A percentile compares a stretch with the other conserved stretches of the same genome.
Conservation (phyloP, 2,113 vertebrate genomes). For the Chloropsis hardwickii region DNA sequence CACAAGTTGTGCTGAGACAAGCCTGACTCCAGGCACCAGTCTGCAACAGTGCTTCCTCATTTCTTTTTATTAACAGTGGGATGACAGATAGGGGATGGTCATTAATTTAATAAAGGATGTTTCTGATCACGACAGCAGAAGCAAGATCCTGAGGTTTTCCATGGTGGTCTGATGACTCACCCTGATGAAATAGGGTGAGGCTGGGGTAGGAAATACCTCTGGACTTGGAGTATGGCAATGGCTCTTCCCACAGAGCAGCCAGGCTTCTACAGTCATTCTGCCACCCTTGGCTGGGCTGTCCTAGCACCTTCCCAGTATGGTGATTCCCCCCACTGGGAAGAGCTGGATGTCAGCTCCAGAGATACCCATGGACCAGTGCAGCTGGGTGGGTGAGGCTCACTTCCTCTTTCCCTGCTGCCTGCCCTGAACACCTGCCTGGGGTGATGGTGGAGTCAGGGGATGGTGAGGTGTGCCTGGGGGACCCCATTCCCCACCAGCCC, state of each 20-base stretch:
- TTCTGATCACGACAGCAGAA: slow-evolving; percentile 9
- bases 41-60: neutral
- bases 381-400: neutral
- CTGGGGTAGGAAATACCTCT: neutral
- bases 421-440: neutral
- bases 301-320: neutral
- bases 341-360: neutral
- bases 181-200: neutral
- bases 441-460: neutral
- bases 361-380: neutral
- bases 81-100: neutral
- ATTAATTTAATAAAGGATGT: slow-evolving; percentile 22
- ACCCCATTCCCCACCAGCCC: neutral
- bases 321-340: neutral
- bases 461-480: neutral
- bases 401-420: neutral
- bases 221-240: neutral
- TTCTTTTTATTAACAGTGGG: neutral
- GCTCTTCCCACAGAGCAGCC: neutral
- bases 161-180: slow-evolving; percentile 28
- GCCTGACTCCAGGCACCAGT: neutral
- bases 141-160: neutral
- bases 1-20: neutral
- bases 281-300: neutral
- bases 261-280: neutral